Conservation (phyloP, 2,797 vertebrate species). For the Chloroceryle amazona region DNA sequence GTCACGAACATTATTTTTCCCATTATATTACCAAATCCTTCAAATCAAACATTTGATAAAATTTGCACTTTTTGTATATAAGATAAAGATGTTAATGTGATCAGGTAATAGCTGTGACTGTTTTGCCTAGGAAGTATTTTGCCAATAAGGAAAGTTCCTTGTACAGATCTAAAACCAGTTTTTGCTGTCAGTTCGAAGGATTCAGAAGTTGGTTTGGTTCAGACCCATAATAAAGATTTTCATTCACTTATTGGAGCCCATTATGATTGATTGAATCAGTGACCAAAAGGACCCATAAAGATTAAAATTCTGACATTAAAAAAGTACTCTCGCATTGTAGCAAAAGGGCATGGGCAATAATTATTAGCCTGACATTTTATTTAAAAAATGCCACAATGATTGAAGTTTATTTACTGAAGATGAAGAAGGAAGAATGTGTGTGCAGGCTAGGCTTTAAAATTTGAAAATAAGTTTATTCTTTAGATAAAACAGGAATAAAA, state of each 20-base stretch:
- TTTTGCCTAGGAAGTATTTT: background rate
- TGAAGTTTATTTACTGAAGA: background rate
- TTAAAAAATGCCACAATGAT: constrained; percentile 15
- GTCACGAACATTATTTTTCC: background rate
- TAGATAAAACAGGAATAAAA: background rate
- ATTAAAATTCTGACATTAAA: constrained; percentile 26
- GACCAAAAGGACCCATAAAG: background rate
- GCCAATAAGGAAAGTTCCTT: background rate
- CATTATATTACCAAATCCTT: background rate
- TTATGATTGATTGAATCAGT: background rate
- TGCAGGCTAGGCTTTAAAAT: background rate
- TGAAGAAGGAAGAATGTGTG: background rate
- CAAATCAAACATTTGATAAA: background rate
- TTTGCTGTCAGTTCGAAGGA: background rate
- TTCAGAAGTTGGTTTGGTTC: background rate
- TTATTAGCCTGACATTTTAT: constrained; percentile 1
- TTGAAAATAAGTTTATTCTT: background rate
- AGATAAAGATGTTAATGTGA: background rate
- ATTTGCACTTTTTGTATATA: background rate
- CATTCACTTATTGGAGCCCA: background rate
- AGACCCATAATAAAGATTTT: background rate
- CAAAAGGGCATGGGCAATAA: background rate
- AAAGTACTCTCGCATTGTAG: background rate
- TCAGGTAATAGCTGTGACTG: rapidly evolving
- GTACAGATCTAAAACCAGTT: background rate